Base-by-base conservation (phyloP, 2,888 invertebrate genomes). In the Orchesella flavescens region DNA sequence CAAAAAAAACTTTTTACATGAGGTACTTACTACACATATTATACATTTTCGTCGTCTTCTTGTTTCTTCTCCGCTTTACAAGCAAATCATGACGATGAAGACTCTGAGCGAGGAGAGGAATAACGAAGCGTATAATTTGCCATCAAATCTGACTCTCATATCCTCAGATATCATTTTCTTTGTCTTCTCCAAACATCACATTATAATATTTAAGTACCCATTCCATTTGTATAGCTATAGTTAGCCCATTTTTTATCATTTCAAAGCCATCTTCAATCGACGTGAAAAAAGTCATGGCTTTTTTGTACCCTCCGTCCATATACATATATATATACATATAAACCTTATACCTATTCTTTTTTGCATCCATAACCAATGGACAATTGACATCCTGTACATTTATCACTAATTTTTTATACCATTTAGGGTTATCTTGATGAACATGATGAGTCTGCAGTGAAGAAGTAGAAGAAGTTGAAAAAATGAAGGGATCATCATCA, bases 141-240 rank as follows among this genome's bases (percentile, higher is more conserved):
- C 23, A 17, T 44, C 66, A 66, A 34, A 34, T 34, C 34, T 34
- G 34, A 34, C 53, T 53, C 53, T 53, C 66, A 66, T 43, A 66
- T 66, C 10, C 53, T 53, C 66, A 66, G 66, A 66, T 66, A 66
- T 66, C 66, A 66, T 66, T 66, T 66, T 66, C 66, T 66, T 66
- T 66, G 66, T 66, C 19, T 44, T 57, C 57, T 10, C 57, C 19
- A 57, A 34, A 34, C 34, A 34, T 34, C 7, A 7, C 34, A 34
- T 57, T 57, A 57, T 57, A 57, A 57, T 57, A 57, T 57, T 57
- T 34, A 34, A 34, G 34, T 34, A 34, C 34, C 34, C 34, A 34
- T 34, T 34, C 3, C 34, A 34, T 34, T 7, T 34, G 34, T 34
- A 34, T 34, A 34, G 34, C 34, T 34, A 34, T 53, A 53, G 53